These are phyloP conservation scores for Brachyistius frenatus DNA, from an alignment of 2,113 vertebrate species.

Conservation along the genomic window DNA sequence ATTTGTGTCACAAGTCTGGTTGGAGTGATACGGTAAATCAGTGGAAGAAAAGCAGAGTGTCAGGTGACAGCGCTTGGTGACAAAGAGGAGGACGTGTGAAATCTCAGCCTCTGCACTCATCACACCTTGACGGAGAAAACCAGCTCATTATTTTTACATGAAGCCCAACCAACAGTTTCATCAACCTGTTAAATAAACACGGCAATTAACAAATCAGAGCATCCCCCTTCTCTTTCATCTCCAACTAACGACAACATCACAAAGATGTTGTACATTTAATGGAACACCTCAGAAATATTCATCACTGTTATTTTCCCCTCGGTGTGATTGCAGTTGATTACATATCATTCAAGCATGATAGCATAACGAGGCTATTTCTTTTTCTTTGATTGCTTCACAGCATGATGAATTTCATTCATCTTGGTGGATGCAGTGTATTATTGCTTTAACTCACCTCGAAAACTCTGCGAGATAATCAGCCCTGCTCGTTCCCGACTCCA, in stretches of 20 bases:
- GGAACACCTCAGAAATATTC: conserved; percentile 44
- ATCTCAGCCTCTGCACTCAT: background rate
- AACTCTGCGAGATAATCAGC: conserved; percentile 17
- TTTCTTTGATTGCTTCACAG: conserved; percentile 21
- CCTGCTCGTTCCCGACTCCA: conserved; percentile 21
- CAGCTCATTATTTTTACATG: conserved; percentile 53
- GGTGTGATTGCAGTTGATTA: conserved; percentile 41
- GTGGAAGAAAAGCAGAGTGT: conserved; percentile 72
- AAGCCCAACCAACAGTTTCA: conserved; percentile 35
- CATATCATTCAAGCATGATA: conserved; percentile 27
- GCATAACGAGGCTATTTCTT: background rate
- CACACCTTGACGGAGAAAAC: conserved; percentile 22
- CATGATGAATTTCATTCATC: conserved; percentile 31
- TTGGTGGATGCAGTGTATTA: background rate
- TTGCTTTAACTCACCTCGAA: conserved; percentile 4
- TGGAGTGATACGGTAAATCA: conserved; percentile 84
- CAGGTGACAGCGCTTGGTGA: conserved; percentile 65
- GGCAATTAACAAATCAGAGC: conserved; percentile 64
- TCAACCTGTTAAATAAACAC: conserved; percentile 54
- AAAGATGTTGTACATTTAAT: conserved; percentile 42
- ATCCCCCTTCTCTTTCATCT: conserved; percentile 60
- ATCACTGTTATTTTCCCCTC: conserved; percentile 38
- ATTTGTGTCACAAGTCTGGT: conserved; percentile 86
- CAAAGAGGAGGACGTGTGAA: conserved; percentile 47
- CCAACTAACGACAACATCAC: conserved; percentile 37